Evolutionary conservation across 37 sponge, comb jelly and placozoan species (phyloP).

Genomic region (Bolinopsis microptera): DNA sequence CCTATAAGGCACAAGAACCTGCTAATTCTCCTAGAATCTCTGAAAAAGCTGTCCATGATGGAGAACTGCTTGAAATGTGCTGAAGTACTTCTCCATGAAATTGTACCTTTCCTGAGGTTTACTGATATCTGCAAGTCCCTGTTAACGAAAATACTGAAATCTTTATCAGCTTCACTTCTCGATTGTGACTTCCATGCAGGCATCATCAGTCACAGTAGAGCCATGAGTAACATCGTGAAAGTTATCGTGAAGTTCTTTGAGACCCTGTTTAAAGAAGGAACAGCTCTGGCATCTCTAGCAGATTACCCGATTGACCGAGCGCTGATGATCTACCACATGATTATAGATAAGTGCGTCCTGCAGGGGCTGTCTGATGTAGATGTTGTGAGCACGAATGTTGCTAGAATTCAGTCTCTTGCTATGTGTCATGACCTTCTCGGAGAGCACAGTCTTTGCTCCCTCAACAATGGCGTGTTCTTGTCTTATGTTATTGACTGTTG

Average conservation of each 20-base stretch:
- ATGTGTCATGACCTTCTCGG: conserved; percentile 40
- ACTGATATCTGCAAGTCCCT: conserved; percentile 48
- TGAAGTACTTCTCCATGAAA: conserved; percentile 12
- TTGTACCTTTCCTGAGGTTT: conserved; percentile 38
- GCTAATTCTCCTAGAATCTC: conserved; percentile 37
- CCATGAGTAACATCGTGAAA: conserved; percentile 4
- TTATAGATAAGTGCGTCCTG: background rate
- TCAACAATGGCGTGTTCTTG: background rate
- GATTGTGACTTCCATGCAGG: background rate
- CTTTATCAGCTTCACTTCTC: background rate
- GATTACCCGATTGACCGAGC: conserved; percentile 48
- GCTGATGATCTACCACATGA: conserved; percentile 18
- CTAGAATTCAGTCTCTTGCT: conserved; percentile 44
- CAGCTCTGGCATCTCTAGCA: background rate
- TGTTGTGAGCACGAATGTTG: conserved; percentile 7
- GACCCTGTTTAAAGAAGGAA: background rate
- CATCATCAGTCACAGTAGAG: background rate
- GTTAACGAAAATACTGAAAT: background rate
- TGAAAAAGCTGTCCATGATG: conserved; percentile 19
- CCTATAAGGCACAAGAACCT: conserved; percentile 50
- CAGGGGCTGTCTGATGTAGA: conserved; percentile 5
- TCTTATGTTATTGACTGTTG: conserved; percentile 46
- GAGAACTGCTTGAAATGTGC: conserved; percentile 34
- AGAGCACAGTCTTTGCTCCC: background rate
- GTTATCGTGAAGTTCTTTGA: conserved; percentile 39